Conservation (phyloP, 1,140 invertebrate genomes). For the Oreohelix idahoensis region DNA sequence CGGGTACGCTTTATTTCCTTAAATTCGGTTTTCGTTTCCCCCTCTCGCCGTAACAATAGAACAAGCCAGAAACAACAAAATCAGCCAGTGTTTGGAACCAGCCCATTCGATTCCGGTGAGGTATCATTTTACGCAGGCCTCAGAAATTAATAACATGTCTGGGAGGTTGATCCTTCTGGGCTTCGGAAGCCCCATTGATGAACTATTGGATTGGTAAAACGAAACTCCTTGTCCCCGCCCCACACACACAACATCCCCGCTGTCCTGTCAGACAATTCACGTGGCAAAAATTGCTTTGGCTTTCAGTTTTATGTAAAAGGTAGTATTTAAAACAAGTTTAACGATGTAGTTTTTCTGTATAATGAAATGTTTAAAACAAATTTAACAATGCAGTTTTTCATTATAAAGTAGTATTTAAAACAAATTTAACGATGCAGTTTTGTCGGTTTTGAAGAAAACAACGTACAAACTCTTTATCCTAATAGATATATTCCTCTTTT, state of each 20-base stretch:
- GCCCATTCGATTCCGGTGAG: background rate
- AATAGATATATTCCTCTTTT: no score
- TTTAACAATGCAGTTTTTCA: no score
- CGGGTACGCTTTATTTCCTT: background rate
- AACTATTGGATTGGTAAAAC: constrained; percentile 29
- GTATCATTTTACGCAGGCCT: constrained; percentile 8
- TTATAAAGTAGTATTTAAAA: no score
- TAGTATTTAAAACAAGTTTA: no score
- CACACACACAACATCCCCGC: constrained; percentile 13
- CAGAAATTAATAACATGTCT: constrained; percentile 35
- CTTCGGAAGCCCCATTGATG: constrained; percentile 12
- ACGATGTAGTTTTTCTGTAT: no score
- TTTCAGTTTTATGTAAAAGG: background rate
- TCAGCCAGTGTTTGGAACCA: background rate
- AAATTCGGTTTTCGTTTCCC: background rate
- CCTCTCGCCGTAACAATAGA: background rate
- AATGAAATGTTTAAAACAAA: no score
- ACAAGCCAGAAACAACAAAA: background rate
- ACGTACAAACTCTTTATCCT: no score
- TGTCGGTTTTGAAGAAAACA: no score
- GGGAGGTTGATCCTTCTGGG: constrained; percentile 9
- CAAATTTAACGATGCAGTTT: no score
- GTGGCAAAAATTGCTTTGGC: background rate
- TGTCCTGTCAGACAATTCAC: background rate
- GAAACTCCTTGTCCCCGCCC: constrained; percentile 18